Base-by-base conservation (phyloP, 2,888 invertebrate genomes). In the Unio delphinus region DNA sequence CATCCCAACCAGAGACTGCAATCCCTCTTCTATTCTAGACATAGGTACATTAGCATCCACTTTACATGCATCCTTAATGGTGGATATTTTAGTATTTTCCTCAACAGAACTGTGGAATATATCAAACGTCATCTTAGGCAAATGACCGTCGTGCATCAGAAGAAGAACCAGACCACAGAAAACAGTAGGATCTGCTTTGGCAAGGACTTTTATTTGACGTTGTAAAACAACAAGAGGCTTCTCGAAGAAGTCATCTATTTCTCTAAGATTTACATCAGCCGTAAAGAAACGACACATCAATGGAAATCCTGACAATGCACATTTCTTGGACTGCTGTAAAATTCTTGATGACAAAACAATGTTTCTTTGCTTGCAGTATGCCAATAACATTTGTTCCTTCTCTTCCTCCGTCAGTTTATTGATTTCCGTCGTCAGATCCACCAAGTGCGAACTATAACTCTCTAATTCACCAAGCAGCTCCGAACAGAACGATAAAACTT, bases 211-310 rank as follows among this genome's bases (percentile, higher is more conserved):
- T 20, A 76, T 45, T 23, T 76, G 70, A 17, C 63, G 55, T n/a
- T 67, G 58, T 28, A 76, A 61, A 4, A 73, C 61, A 15, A 62
- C 55, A 30, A 73, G 34, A 20, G 75, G 73, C 20, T 67, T 65
- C 15, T 67, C 64, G 34, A 73, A 76, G 30, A 69, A 73, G 15
- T 69, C 66, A 17, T 59, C 55, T 54, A 67, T 55, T 20, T 67
- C 28, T 45, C 69, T 67, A 28, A 71, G 62, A 45, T 63, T 26
- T 55, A 62, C 54, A 56, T 65, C 67, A 8, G 64, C 64, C 17
- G 69, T 57, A 65, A 63, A 76, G 17, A 76, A 55, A 54, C 67
- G 69, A 59, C 75, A 76, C n/a, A 76, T 28, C 3, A 76, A 55
- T 28, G 75, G 75, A 57, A 71, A 76, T 15, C 75, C 71, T 8